Conservation (phyloP, 2,888 invertebrate species). For the Tipula vernalis region DNA sequence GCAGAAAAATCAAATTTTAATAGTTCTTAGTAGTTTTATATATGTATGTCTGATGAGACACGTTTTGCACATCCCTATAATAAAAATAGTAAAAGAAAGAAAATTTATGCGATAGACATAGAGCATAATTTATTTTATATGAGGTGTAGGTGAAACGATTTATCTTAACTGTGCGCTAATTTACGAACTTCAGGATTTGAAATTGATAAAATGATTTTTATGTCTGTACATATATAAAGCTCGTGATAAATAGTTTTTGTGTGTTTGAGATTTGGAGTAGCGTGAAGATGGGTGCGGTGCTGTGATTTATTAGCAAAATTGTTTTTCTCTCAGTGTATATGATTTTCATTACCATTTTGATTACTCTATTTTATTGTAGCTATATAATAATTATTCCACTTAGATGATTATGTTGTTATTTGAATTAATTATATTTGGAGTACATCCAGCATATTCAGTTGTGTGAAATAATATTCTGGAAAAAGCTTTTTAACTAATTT, state of each 20-base stretch:
- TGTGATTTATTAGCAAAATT: neutral
- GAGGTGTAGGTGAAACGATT: neutral
- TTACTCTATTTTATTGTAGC: neutral
- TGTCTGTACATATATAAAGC: neutral
- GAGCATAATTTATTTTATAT: neutral
- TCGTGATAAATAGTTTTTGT: neutral
- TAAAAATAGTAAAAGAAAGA: neutral
- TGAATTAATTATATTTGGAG: neutral
- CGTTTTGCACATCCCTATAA: neutral
- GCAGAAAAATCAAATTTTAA: neutral
- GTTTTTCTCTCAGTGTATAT: neutral
- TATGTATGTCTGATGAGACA: neutral
- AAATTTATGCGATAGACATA: neutral
- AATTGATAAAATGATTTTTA: neutral
- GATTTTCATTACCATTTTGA: neutral
- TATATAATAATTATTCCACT: neutral
- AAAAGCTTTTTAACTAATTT: neutral
- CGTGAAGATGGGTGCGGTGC: neutral
- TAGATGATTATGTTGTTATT: neutral
- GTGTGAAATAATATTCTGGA: neutral
- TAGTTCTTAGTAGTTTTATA: no score
- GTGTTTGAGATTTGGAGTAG: neutral
- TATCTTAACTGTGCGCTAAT: constrained; percentile 4
- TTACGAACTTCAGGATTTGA: neutral
- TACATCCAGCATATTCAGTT: neutral